Percentiles rank a stretch among this genome's conserved stretches.
phyloP scores from a whole-genome alignment of 1,140 invertebrate genomes.

The Pogonomyrmex californicus region DNA sequence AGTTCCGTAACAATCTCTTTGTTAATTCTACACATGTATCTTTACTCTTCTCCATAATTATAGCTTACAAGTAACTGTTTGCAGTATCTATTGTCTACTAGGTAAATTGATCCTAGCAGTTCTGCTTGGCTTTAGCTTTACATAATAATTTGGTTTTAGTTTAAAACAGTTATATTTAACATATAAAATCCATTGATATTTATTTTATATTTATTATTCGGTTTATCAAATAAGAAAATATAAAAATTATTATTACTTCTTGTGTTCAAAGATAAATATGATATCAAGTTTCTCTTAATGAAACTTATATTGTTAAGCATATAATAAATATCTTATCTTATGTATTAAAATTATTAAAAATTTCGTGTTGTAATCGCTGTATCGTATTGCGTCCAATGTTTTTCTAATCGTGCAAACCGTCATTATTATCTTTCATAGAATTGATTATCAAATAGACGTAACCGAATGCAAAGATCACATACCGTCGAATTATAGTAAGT shows the following conservation, averaged over 20 bases:
- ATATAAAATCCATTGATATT: background rate
- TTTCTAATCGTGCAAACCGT: background rate
- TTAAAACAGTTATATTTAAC: background rate
- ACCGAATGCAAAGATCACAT: conserved; percentile 33
- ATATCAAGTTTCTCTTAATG: background rate
- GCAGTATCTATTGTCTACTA: background rate
- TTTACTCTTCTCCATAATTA: conserved; percentile 34
- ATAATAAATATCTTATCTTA: background rate
- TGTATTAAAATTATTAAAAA: background rate
- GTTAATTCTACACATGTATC: conserved; percentile 41
- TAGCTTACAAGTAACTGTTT: conserved; percentile 2
- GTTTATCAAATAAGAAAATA: background rate
- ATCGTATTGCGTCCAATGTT: background rate
- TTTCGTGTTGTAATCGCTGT: background rate
- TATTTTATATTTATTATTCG: background rate
- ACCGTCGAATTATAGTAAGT: conserved; percentile 44
- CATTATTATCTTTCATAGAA: conserved; percentile 30
- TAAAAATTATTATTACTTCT: background rate
- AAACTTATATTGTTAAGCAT: background rate
- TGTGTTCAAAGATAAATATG: background rate
- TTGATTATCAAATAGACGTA: conserved; percentile 8
- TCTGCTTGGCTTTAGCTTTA: background rate
- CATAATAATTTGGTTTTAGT: background rate
- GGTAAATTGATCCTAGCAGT: conserved; percentile 10
- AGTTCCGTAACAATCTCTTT: conserved; percentile 35